A percentile compares a stretch with the other conserved stretches of the same genome.
These are phyloP conservation scores for Daphoenositta chrysoptera DNA, from an alignment of 2,113 vertebrate genomes.

Conservation along the genomic window DNA sequence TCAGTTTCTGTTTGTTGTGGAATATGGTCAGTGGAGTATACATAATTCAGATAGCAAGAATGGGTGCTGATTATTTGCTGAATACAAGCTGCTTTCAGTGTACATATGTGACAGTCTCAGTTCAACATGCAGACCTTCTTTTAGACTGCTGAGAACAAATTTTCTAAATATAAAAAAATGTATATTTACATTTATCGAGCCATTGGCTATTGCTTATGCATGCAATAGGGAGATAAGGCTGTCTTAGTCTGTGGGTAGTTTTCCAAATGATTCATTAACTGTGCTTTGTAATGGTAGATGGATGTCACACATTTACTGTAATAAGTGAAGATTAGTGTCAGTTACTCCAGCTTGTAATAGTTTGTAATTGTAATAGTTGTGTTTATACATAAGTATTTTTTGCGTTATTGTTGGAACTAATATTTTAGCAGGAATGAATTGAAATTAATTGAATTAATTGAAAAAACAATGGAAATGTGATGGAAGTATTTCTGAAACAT, in stretches of 20 bases:
- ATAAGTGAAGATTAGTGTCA: conserved; percentile 37
- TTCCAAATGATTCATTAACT: conserved; percentile 63
- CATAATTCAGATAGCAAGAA: not conserved
- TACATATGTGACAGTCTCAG: not conserved
- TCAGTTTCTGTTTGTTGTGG: not conserved
- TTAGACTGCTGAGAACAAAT: not conserved
- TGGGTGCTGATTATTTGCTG: not conserved
- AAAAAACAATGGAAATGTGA: not conserved
- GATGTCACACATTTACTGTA: conserved; percentile 51
- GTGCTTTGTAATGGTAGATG: conserved; percentile 53
- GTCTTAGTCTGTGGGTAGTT: conserved; percentile 49
- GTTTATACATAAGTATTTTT: conserved; percentile 16
- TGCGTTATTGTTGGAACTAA: not conserved
- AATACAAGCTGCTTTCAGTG: not conserved
- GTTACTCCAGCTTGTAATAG: not conserved
- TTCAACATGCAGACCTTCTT: not conserved
- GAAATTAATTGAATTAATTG: not conserved
- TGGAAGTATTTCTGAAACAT: not conserved
- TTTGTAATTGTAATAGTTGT: conserved; percentile 20
- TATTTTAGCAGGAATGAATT: not conserved
- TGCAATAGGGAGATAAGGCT: conserved; percentile 55
- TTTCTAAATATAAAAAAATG: conserved; percentile 6
- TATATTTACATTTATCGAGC: conserved; percentile 51
- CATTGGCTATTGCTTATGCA: conserved; percentile 65
- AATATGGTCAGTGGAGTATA: not conserved